phyloP scores from a whole-genome alignment of 1,140 invertebrate genomes.

The Drosophila pruinosa region DNA sequence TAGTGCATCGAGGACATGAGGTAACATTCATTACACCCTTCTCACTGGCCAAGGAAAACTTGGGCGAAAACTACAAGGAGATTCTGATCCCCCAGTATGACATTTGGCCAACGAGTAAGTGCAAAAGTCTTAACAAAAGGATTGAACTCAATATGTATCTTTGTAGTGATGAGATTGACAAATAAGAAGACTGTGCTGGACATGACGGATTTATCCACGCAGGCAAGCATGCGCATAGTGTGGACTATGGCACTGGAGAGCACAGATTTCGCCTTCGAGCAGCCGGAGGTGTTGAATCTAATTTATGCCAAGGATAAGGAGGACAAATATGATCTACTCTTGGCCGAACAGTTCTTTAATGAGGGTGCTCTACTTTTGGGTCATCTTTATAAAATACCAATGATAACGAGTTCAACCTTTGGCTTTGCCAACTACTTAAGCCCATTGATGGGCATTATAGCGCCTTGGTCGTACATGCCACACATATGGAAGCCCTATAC shows the following conservation, averaged over 20 bases:
- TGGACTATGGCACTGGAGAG: conserved; percentile 22
- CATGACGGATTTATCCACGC: conserved; percentile 39
- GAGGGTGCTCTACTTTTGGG: conserved; percentile 82
- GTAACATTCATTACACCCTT: conserved; percentile 70
- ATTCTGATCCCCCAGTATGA: conserved; percentile 57
- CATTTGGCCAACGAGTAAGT: conserved; percentile 41
- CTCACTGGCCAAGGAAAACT: conserved; percentile 53
- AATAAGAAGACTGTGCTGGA: conserved; percentile 36
- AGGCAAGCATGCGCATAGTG: conserved; percentile 1
- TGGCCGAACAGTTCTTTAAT: conserved; percentile 81
- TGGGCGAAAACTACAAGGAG: conserved; percentile 68
- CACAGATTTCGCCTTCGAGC: conserved; percentile 75
- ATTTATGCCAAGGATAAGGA: conserved; percentile 69
- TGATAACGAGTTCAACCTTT: conserved; percentile 71
- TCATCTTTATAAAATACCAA: conserved; percentile 79
- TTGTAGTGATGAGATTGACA: conserved; percentile 30
- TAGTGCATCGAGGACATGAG: conserved; percentile 64
- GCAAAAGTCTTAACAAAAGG: neutral
- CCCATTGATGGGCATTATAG: conserved; percentile 64
- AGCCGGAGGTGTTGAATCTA: conserved; percentile 71
- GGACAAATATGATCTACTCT: conserved; percentile 82
- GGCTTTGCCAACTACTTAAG: conserved; percentile 72
- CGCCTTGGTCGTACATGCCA: conserved; percentile 62
- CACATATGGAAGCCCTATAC: conserved; percentile 55
- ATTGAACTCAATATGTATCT: neutral